Base-by-base conservation (phyloP, 2,113 vertebrate species). In the Callipepla californica region DNA sequence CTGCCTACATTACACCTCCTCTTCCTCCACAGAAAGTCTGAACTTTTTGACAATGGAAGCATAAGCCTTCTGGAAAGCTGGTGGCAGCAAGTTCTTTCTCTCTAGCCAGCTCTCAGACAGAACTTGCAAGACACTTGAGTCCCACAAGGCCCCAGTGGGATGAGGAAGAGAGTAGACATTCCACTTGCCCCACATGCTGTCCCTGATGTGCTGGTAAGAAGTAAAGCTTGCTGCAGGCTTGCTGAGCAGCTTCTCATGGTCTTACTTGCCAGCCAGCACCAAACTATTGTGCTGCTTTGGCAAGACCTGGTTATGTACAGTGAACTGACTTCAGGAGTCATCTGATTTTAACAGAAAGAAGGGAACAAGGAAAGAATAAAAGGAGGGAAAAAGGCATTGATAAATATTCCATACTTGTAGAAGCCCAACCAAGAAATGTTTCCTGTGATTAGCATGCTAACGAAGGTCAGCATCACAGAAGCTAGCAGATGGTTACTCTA, bases 351-450 rank as follows among this genome's bases (percentile, higher is more conserved):
- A 45, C 0, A 26, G n/a, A 78, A 87, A 4, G 13, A 68, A 57
- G 6, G 6, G 13, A 68, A 57, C 6, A 50, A 61, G 14, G 23
- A 28, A 13, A 89, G 26, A 80, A 84, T 45, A 19, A 66, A 87
- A 34, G 53, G 78, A 96, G 40, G 28, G 66, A 72, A 89, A 55
- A 96, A 23, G 8, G 30, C 4, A 0, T n/a, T 72, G 62, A 82
- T 93, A 87, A 95, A 95, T 96, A 79, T 84, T 95, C 95, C 47
- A 20, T 88, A 89, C 44, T 93, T 95, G 66, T 75, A 91, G 93
- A 80, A 95, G 13, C 36, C 88, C 32, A 68, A 66, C n/a, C 62
- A 96, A 94, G 81, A 85, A 95, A 89, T 16, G 36, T 86, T 58
- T 80, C 53, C 91, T 59, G 8, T 92, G 78, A 68, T 86, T n/a